A percentile compares a stretch with the other conserved stretches of the same genome.
Evolutionary conservation across 2,888 invertebrate species (phyloP).

Genomic region (Ormia ochracea): DNA sequence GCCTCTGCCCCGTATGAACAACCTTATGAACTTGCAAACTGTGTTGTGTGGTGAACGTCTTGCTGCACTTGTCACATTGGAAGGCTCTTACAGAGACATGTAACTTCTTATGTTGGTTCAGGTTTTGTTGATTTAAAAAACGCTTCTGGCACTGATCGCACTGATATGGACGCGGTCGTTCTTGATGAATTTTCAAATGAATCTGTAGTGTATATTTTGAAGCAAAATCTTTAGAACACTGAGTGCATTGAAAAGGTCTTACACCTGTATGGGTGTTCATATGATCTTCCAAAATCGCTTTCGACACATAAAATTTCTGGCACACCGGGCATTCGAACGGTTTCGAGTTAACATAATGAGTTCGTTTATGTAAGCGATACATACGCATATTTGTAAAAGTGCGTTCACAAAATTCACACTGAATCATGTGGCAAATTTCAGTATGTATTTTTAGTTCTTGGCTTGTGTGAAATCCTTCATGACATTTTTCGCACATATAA

Average conservation of each 20-base stretch:
- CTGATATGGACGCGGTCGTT: constrained; percentile 83
- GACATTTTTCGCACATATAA: constrained; percentile 85
- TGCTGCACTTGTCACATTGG: constrained; percentile 76
- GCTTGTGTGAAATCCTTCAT: constrained; percentile 81
- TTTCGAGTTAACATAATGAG: constrained; percentile 80
- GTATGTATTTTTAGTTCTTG: constrained; percentile 82
- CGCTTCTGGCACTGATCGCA: constrained; percentile 84
- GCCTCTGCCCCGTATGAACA: constrained; percentile 86
- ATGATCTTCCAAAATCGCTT: constrained; percentile 84
- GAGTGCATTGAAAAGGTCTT: constrained; percentile 82
- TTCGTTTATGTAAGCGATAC: constrained; percentile 81
- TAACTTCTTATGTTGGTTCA: constrained; percentile 85
- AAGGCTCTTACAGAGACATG: constrained; percentile 82
- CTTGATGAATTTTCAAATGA: constrained; percentile 85
- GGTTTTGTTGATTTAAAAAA: constrained; percentile 86
- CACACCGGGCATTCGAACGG: constrained; percentile 82
- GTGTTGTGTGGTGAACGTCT: constrained; percentile 86
- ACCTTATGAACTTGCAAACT: constrained; percentile 87
- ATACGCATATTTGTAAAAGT: constrained; percentile 81
- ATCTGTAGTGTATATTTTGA: constrained; percentile 87
- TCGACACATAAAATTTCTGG: constrained; percentile 83
- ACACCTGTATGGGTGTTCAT: constrained; percentile 83
- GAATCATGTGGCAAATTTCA: constrained; percentile 79
- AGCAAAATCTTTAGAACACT: constrained; percentile 85
- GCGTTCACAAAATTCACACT: constrained; percentile 81